Evolutionary conservation across 2,113 vertebrate species (phyloP).

Genomic region (Pteruthius melanotis): DNA sequence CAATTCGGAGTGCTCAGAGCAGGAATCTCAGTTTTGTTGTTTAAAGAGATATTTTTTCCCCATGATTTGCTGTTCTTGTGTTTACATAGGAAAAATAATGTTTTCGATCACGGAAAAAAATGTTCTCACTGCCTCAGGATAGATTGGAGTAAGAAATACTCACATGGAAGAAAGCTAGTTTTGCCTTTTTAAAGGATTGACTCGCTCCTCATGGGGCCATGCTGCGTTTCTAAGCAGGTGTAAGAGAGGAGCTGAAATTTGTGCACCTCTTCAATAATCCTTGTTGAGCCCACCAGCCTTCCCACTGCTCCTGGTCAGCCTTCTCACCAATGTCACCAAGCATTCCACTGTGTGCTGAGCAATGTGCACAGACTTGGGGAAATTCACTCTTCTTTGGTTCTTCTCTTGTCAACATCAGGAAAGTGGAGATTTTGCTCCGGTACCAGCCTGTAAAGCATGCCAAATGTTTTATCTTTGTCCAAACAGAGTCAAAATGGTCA

Average conservation of each 20-base stretch:
- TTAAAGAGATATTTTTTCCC: background rate
- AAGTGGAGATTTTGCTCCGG: background rate
- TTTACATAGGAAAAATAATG: background rate
- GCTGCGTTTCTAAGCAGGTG: background rate
- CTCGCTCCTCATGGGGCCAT: fast-evolving
- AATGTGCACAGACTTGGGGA: background rate
- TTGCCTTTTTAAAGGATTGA: background rate
- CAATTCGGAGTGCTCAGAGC: background rate
- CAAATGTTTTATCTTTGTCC: background rate
- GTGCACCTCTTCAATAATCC: background rate
- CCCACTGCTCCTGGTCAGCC: background rate
- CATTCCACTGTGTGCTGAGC: background rate
- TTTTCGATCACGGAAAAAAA: background rate
- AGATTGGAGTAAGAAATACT: background rate
- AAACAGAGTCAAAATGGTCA: background rate
- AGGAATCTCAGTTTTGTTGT: background rate
- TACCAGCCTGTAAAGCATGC: background rate
- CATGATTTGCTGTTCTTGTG: background rate
- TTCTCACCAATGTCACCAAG: background rate
- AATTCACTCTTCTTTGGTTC: background rate
- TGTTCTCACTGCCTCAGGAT: background rate
- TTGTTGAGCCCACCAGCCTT: background rate
- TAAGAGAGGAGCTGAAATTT: background rate
- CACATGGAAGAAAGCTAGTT: background rate
- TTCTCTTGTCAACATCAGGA: background rate